Evolutionary conservation across 2,113 vertebrate genomes (phyloP), one percentile per base, ranked within the genome.

Genomic region (Mirounga angustirostris): DNA sequence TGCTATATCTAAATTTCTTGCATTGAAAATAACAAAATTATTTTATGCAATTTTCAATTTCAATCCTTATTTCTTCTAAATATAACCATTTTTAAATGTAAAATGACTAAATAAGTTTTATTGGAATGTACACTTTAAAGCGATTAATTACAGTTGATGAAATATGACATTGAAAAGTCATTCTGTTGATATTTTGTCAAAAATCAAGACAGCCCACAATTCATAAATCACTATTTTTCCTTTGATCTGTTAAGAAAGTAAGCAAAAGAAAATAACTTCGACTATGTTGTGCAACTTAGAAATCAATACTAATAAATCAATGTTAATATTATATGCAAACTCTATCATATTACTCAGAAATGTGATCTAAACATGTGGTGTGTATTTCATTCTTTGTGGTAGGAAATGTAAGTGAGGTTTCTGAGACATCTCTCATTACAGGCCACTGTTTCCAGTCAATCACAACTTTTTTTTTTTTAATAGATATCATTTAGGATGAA

Each of bases 271-370:
- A 96, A 96, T 80, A 88, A 11, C 63, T 96, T 67, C 19, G 24
- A 87, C 65, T 97, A 67, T 92, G 65, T 28, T 96, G 73, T 83
- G 43, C 58, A 91, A 24, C 67, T 91, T 95, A 90, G 67, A 96
- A 98, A 98, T 97, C 52, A 96, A 46, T 97, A 97, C 97, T 96
- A 98, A 96, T 95, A 97, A 95, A 97, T 95, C 67, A 96, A 24
- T 96, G 65, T 82, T 61, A 96, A 96, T 54, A 59, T 88, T 83
- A 93, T 95, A 94, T 79, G 63, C 33, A 98, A 96, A 97, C n/a
- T 50, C 56, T 90, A 91, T 87, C 58, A 18, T 93, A 91, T 89
- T 95, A 95, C 80, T 22, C 11, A 97, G 88, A 95, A 81, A 93
- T 91, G 7, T 79, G 52, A 95, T 36, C 83, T 94, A 74, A 81